Evolutionary conservation across 2,797 vertebrate species (phyloP).

Genomic region (Rhinoraja longicauda): DNA sequence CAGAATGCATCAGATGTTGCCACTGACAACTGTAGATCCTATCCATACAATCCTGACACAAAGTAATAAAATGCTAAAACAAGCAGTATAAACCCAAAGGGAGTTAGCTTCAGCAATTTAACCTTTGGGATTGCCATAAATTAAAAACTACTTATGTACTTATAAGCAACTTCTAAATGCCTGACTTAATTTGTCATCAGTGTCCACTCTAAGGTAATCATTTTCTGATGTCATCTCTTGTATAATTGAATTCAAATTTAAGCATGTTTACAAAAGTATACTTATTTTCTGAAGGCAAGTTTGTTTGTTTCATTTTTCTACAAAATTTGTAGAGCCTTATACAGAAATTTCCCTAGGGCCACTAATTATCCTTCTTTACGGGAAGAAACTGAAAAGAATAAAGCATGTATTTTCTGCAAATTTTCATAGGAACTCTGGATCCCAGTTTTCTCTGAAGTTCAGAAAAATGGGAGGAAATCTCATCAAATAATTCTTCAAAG

Average conservation of each 20-base stretch:
- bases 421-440: neutral
- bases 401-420: conserved; percentile 11
- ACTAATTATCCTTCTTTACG: neutral
- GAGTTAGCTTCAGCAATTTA: neutral
- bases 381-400: neutral
- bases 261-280: neutral
- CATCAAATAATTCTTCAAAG: too few species aligned
- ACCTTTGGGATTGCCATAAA: neutral
- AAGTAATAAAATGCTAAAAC: neutral
- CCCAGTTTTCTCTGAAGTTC: too few species aligned
- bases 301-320: neutral
- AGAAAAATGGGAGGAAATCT: too few species aligned
- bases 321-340: neutral
- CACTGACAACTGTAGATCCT: neutral
- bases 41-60: neutral
- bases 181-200: neutral
- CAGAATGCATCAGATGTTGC: neutral
- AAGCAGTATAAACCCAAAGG: neutral
- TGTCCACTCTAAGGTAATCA: neutral
- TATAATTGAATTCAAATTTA: conserved; percentile 9
- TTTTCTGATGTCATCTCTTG: neutral
- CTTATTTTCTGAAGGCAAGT: neutral
- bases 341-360: neutral
- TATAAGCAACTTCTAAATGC: neutral
- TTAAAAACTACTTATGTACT: neutral